Base-by-base conservation (phyloP, 2,888 invertebrate species). In the Liposcelis brunnea region DNA sequence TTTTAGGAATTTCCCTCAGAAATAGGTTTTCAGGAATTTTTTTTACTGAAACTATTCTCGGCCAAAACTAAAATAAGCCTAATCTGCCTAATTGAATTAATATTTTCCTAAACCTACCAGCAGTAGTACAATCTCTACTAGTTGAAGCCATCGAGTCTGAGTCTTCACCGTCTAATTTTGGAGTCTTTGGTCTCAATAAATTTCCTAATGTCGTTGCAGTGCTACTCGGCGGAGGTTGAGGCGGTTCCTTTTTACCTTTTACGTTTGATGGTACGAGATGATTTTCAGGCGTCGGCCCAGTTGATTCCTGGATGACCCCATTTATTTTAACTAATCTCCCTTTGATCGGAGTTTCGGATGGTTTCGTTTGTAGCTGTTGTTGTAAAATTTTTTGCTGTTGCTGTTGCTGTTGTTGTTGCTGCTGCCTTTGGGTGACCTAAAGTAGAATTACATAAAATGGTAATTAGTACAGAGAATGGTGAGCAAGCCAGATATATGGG, bases 371-470 rank as follows among this genome's bases (percentile, higher is more conserved):
- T 40, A 5, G 43, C 44, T 43, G 46, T 18, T 11, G 21, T 26
- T n/a, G 42, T 32, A 38, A 47, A 12, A 14, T 32, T 12, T 2
- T 43, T 26, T 40, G 37, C 11, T 46, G 48, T 10, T 34, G 48
- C 32, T 34, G 40, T 26, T 46, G 47, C 47, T 65, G 59, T 52
- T 71, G 71, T 55, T 67, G 67, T 49, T 70, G 71, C 54, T 76
- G 74, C 55, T 79, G 80, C 2, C 79, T 69, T 54, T 80, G 79
- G 1, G 74, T 74, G 48, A 77, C 76, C 77, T 77, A 48, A 48
- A 33, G 14, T 11, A 37, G 32, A 46, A 18, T 26, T 38, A 16
- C 6, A 26, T 26, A 26, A 26, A 26, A 26, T 26, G 5, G n/a
- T n/a, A n/a, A n/a, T n/a, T n/a, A n/a, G n/a, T n/a, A n/a, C n/a